phyloP scores from a whole-genome alignment of 2,797 vertebrate genomes.

The Rhabdomys pumilio region DNA sequence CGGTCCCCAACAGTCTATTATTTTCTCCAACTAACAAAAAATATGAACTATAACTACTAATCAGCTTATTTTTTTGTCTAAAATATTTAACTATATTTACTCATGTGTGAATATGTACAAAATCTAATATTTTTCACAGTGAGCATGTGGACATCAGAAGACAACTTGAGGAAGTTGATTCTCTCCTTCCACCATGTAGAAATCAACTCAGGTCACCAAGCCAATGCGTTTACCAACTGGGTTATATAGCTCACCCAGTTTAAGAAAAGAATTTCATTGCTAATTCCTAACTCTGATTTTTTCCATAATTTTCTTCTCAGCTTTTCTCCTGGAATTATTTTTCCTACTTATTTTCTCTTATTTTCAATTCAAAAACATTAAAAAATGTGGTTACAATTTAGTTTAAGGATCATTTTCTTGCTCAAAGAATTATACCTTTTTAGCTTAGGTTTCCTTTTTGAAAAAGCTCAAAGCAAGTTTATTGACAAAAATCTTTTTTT shows the following conservation, averaged over 20 bases:
- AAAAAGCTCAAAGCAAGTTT: conserved; percentile 81
- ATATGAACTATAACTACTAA: conserved; percentile 38
- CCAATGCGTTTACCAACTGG: not conserved
- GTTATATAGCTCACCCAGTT: not conserved
- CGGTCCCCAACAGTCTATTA: not conserved
- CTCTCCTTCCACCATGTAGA: not conserved
- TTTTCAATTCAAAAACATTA: conserved; percentile 72
- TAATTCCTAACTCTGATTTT: conserved; percentile 62
- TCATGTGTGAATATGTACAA: not conserved
- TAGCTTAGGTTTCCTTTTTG: conserved; percentile 75
- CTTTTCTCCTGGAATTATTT: conserved; percentile 52
- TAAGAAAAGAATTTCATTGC: conserved; percentile 36
- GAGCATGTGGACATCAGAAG: not conserved
- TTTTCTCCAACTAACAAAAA: conserved; percentile 54
- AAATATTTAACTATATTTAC: not conserved
- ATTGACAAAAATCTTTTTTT: conserved; percentile 76
- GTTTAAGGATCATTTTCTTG: conserved; percentile 70
- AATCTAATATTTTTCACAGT: not conserved
- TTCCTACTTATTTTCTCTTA: conserved; percentile 63
- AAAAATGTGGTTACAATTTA: conserved; percentile 74
- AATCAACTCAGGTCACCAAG: not conserved
- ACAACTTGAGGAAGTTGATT: not conserved
- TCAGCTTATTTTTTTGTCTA: conserved; percentile 36
- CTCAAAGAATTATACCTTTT: conserved; percentile 80
- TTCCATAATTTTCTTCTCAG: conserved; percentile 62